Conservation (phyloP, 2,888 invertebrate species). For the Acleris literana region DNA sequence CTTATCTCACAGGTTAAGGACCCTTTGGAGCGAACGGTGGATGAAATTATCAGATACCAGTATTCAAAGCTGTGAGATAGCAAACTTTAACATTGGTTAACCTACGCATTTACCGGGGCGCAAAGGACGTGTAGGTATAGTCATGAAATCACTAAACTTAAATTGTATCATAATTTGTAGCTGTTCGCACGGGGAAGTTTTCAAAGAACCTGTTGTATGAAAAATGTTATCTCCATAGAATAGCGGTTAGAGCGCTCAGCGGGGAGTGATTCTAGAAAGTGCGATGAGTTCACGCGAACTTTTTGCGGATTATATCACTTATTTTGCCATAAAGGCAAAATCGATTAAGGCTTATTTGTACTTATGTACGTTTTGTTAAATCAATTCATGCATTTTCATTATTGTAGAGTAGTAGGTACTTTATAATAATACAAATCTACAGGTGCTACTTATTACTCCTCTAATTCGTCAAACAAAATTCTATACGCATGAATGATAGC, state of each 20-base stretch:
- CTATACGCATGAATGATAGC: conserved; percentile 36
- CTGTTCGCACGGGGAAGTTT: conserved; percentile 3
- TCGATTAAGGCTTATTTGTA: neutral
- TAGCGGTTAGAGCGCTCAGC: conserved; percentile 6
- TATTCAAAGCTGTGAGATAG: too few species aligned
- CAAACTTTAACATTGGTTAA: too few species aligned
- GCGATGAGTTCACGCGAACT: conserved; percentile 6
- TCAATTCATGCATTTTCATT: too few species aligned
- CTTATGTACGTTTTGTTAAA: neutral
- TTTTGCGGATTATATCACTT: conserved; percentile 3
- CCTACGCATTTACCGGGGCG: too few species aligned
- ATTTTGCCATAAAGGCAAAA: neutral
- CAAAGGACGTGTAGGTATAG: neutral
- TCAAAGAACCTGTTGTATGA: conserved; percentile 13
- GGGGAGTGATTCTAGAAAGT: conserved; percentile 1
- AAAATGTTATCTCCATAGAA: conserved; percentile 18
- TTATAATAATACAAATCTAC: neutral
- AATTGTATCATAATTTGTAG: conserved; percentile 5
- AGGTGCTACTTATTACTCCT: neutral
- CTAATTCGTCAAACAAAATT: conserved; percentile 26
- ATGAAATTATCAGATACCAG: too few species aligned
- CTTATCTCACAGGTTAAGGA: too few species aligned
- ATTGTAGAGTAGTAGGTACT: neutral
- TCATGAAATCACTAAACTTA: conserved; percentile 5
- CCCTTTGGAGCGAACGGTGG: too few species aligned